Evolutionary conservation across 2,888 invertebrate species (phyloP).

Genomic region (Eupithecia centaureata): DNA sequence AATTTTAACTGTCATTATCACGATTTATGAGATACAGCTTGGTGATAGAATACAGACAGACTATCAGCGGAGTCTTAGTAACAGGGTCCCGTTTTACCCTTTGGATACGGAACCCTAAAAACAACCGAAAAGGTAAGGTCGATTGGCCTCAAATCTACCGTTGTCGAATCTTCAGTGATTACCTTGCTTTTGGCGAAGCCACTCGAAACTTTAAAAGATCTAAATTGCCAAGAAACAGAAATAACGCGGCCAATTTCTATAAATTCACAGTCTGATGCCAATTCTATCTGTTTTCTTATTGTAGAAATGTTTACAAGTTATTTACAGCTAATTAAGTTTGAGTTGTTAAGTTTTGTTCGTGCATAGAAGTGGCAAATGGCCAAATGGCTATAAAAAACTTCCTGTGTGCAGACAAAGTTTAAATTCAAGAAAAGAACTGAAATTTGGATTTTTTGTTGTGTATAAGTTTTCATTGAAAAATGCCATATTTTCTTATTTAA

Average conservation of each 20-base stretch:
- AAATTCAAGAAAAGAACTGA: neutral
- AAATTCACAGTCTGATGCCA: neutral
- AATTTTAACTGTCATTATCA: no score
- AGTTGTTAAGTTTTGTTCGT: neutral
- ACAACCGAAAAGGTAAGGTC: neutral
- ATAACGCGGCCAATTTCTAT: conserved; percentile 1
- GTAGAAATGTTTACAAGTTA: neutral
- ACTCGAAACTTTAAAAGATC: neutral
- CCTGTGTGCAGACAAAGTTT: neutral
- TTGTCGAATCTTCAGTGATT: neutral
- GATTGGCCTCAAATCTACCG: neutral
- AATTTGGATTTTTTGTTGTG: no score
- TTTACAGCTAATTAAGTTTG: neutral
- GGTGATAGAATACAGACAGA: no score
- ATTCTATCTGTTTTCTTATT: neutral
- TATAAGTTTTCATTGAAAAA: no score
- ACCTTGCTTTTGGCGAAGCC: neutral
- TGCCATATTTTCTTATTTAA: no score
- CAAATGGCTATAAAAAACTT: neutral
- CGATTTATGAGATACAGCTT: no score
- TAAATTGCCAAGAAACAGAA: conserved; percentile 10
- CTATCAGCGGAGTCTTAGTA: no score
- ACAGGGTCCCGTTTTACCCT: no score
- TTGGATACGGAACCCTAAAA: no score
- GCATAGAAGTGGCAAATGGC: neutral